A percentile compares a stretch with the other conserved stretches of the same genome.
phyloP scores from a whole-genome alignment of 30 jellyfish, hydroid and myxozoan species.

The Aurelia sp. region DNA sequence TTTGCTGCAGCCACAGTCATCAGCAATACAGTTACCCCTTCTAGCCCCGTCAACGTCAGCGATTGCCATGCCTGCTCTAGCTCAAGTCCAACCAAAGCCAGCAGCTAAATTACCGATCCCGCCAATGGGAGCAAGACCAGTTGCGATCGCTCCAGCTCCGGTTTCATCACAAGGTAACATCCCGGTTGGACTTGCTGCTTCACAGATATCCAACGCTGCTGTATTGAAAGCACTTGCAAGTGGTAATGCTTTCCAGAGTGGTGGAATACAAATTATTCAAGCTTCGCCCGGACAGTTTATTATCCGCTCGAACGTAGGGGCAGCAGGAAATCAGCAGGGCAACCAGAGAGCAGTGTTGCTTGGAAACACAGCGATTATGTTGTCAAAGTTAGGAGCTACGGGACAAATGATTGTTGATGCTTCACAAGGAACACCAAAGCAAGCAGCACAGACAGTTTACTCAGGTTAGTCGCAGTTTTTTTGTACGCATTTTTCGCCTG shows the following conservation, averaged over 20 bases:
- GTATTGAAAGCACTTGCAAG: conserved; percentile 87
- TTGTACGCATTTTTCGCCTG: too few species aligned
- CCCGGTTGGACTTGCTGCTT: conserved; percentile 62
- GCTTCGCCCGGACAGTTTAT: conserved; percentile 95
- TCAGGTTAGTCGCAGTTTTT: too few species aligned
- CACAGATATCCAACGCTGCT: conserved; percentile 81
- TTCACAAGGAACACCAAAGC: conserved; percentile 14
- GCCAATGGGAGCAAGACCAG: conserved; percentile 43
- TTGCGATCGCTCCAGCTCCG: conserved; percentile 79
- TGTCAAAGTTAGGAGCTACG: conserved; percentile 64
- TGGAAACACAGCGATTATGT: conserved; percentile 62
- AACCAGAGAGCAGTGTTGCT: conserved; percentile 63
- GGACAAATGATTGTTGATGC: conserved; percentile 46
- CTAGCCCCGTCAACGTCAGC: conserved; percentile 40
- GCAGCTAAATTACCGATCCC: conserved; percentile 20
- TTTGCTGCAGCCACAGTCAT: conserved; percentile 9
- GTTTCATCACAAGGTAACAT: conserved; percentile 53
- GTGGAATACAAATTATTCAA: conserved; percentile 84
- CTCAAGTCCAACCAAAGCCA: conserved; percentile 42
- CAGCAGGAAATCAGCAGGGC: conserved; percentile 43
- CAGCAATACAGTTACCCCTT: conserved; percentile 37
- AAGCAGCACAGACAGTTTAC: conserved; percentile 10
- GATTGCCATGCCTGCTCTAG: conserved; percentile 34
- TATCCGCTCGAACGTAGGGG: conserved; percentile 67
- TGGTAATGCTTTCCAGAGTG: conserved; percentile 76